A percentile compares a stretch with the other conserved stretches of the same genome.
These are phyloP conservation scores for Lasioglossum pauxillum DNA, from an alignment of 2,888 invertebrate genomes.

Conservation along the genomic window DNA sequence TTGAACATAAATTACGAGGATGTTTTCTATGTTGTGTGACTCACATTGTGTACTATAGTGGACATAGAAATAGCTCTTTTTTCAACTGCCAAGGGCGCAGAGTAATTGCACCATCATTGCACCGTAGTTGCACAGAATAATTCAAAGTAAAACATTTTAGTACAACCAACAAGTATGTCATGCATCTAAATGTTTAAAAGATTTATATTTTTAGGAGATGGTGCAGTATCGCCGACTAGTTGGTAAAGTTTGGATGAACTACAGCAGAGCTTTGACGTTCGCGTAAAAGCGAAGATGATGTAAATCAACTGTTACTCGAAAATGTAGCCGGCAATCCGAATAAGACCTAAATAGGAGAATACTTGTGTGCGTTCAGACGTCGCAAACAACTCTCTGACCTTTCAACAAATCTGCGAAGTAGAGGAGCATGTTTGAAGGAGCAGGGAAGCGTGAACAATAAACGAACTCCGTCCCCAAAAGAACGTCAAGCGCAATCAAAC, in stretches of 20 bases:
- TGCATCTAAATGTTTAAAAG: not conserved
- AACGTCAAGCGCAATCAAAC: not conserved
- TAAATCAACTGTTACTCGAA: not conserved
- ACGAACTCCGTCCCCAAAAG: not conserved
- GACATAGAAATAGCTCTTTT: not conserved
- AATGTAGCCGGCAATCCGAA: not conserved
- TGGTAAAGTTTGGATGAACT: not conserved
- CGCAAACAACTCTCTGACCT: not conserved
- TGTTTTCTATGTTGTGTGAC: not conserved
- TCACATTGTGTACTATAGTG: not conserved
- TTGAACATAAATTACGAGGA: not conserved
- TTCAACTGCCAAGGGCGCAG: not conserved
- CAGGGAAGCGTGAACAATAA: constrained; percentile 8
- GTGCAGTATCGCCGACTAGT: not conserved
- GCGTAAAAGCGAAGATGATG: not conserved
- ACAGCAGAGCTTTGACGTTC: not conserved
- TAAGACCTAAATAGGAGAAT: not conserved
- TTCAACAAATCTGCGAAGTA: not conserved
- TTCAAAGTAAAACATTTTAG: not conserved
- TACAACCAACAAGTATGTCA: not conserved
- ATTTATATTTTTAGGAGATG: not conserved
- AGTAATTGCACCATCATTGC: not conserved
- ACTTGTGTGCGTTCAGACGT: not conserved
- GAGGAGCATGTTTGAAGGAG: constrained; percentile 1
- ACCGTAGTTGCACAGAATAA: not conserved